Evolutionary conservation across 1,140 invertebrate genomes (phyloP).

Genomic region (Lepidotrigona ventralis): DNA sequence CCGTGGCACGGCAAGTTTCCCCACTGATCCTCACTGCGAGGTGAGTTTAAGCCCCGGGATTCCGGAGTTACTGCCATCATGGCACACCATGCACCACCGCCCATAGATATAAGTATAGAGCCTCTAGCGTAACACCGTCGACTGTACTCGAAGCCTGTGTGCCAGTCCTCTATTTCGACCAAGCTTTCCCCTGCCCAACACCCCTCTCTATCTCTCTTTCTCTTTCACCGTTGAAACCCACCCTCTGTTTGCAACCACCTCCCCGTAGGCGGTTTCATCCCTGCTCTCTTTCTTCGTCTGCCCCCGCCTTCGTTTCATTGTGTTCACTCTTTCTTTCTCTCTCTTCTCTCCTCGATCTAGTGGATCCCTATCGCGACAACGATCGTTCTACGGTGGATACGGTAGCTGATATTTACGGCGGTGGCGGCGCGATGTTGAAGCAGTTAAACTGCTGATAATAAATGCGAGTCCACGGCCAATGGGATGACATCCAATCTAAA

Average conservation of each 20-base stretch:
- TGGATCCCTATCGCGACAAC: constrained; percentile 76
- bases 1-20: constrained; percentile 78
- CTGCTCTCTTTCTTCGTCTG: constrained; percentile 35
- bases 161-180: constrained; percentile 54
- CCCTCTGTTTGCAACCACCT: constrained; percentile 53
- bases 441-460: constrained; percentile 78
- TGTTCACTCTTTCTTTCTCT: constrained; percentile 38
- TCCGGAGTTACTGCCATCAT: constrained; percentile 79
- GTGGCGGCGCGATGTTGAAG: constrained; percentile 71
- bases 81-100: constrained; percentile 76
- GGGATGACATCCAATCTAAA: constrained; percentile 48
- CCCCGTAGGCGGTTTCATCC: constrained; percentile 50
- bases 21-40: constrained; percentile 77
- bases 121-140: constrained; percentile 57
- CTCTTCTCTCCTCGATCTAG: constrained; percentile 69
- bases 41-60: constrained; percentile 79
- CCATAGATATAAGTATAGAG: constrained; percentile 69
- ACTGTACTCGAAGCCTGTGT: constrained; percentile 62
- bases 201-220: background rate
- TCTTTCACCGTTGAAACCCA: constrained; percentile 37
- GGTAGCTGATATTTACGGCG: constrained; percentile 75
- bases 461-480: constrained; percentile 70
- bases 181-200: background rate
- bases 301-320: constrained; percentile 42
- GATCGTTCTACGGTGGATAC: constrained; percentile 72